Conservation (phyloP, 2,888 invertebrate species). For the Didymodactylos carnosus region DNA sequence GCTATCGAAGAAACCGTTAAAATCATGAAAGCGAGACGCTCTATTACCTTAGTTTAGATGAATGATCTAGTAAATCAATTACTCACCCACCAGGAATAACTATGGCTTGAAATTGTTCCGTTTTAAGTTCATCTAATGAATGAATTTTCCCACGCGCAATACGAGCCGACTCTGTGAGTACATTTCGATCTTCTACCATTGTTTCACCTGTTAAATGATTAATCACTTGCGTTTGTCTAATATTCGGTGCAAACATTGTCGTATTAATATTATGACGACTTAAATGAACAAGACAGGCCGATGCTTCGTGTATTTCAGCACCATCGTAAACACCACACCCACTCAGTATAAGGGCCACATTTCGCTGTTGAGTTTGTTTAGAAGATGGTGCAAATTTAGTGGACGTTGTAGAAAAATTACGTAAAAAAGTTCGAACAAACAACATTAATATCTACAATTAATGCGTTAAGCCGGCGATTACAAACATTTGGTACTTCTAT, state of each 20-base stretch:
- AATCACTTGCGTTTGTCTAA: slow-evolving; percentile 36
- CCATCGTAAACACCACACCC: slow-evolving; percentile 42
- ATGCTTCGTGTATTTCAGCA: slow-evolving; percentile 40
- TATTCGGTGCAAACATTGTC: slow-evolving; percentile 37
- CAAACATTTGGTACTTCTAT: too few relatives aligned
- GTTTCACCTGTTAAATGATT: slow-evolving; percentile 36
- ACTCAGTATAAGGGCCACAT: slow-evolving; percentile 29
- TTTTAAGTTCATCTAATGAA: slow-evolving; percentile 33
- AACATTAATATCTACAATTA: too few relatives aligned
- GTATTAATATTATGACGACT: slow-evolving; percentile 34
- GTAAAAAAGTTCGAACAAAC: too few relatives aligned
- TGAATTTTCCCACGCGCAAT: slow-evolving; percentile 37
- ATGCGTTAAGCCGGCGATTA: too few relatives aligned
- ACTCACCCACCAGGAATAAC: slow-evolving; percentile 44
- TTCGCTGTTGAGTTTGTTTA: background rate
- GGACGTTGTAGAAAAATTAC: too few relatives aligned
- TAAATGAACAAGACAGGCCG: slow-evolving; percentile 36
- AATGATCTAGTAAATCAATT: background rate
- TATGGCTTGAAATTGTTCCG: slow-evolving; percentile 36
- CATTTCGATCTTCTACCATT: slow-evolving; percentile 32
- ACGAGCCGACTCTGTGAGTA: slow-evolving; percentile 40
- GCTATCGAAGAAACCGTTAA: background rate
- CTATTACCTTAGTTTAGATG: too few relatives aligned
- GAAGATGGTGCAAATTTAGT: too few relatives aligned
- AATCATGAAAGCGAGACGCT: too few relatives aligned